These are phyloP conservation scores for Eulemur macaco DNA, from an alignment of 2,113 vertebrate genomes.

Conservation along the genomic window DNA sequence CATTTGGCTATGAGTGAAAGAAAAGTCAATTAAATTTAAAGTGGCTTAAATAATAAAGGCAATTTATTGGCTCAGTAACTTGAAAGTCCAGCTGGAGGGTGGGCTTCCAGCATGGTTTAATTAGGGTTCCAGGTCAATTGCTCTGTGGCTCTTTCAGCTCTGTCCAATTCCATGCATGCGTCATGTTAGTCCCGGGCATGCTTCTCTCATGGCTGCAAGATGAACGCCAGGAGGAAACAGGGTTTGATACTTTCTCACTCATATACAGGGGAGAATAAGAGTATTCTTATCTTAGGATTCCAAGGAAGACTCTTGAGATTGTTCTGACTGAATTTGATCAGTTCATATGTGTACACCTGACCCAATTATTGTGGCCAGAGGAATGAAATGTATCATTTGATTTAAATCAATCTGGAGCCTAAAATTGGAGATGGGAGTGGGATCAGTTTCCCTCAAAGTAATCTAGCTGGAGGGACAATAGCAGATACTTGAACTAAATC, in stretches of 20 bases:
- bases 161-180: not conserved
- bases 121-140: slow-evolving; percentile 51
- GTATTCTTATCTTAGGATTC: not conserved
- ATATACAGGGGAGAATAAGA: not conserved
- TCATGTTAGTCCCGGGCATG: not conserved
- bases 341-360: not conserved
- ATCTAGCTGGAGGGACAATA: not conserved
- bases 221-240: not conserved
- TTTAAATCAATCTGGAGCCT: not conserved
- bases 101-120: slow-evolving; percentile 56
- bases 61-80: slow-evolving; percentile 63
- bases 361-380: not conserved
- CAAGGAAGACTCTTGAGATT: not conserved
- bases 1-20: slow-evolving; percentile 58
- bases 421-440: not conserved
- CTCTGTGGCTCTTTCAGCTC: slow-evolving; percentile 26
- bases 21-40: slow-evolving; percentile 68
- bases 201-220: not conserved
- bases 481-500: not conserved
- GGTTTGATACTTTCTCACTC: not conserved
- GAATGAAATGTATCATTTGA: not conserved
- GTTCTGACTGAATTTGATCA: slow-evolving; percentile 19
- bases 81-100: slow-evolving; percentile 65
- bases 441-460: not conserved
- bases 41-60: slow-evolving; percentile 61